These are phyloP conservation scores for Flabesymbios commensalis DNA, from an alignment of 2,888 invertebrate species.

Conservation along the genomic window DNA sequence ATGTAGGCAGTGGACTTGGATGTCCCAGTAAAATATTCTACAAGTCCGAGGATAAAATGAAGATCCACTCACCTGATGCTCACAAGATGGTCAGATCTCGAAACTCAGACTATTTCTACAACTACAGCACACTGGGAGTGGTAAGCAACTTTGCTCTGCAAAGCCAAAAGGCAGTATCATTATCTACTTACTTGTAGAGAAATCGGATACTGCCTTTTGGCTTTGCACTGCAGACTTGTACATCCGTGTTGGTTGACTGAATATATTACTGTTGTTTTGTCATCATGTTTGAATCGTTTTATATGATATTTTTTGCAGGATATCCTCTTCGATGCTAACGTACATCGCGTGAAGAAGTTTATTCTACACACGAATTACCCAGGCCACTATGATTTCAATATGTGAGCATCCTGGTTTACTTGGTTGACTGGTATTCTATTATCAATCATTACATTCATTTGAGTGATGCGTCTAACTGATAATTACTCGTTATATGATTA, in stretches of 20 bases:
- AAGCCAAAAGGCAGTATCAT: no score
- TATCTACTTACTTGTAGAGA: no score
- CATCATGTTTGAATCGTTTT: background rate
- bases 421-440: no score
- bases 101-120: slow-evolving; percentile 95
- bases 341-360: slow-evolving; percentile 93
- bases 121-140: slow-evolving; percentile 95
- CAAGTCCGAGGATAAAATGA: slow-evolving; percentile 99
- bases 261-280: background rate
- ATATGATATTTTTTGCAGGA: slow-evolving; percentile 70
- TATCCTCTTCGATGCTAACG: slow-evolving; percentile 92
- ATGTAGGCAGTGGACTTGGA: slow-evolving; percentile 85
- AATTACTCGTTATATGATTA: no score
- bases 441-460: no score
- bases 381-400: slow-evolving; percentile 99
- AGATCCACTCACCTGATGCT: slow-evolving; percentile 74
- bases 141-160: slow-evolving; percentile 71
- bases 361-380: slow-evolving; percentile 98
- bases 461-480: no score
- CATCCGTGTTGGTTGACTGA: background rate
- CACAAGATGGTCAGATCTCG: slow-evolving; percentile 48
- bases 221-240: background rate
- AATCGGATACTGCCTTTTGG: no score
- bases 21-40: slow-evolving; percentile 92
- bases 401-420: slow-evolving; percentile 67